These are phyloP conservation scores for Clarias platycephalus DNA, from an alignment of 2,797 vertebrate genomes.

Conservation along the genomic window DNA sequence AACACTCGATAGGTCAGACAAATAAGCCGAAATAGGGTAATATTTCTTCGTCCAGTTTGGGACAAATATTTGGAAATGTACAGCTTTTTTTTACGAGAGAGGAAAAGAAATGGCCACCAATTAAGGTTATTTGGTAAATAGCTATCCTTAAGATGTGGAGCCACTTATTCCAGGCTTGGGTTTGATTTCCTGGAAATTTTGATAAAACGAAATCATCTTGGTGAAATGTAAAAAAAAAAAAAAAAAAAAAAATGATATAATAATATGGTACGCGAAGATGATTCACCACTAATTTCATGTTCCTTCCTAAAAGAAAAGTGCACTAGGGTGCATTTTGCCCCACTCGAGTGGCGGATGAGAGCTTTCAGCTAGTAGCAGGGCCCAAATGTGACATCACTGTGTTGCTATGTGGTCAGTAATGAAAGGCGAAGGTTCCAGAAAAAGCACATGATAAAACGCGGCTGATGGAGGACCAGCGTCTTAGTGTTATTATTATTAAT, in stretches of 20 bases:
- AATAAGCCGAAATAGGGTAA: constrained; percentile 46
- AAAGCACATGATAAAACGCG: constrained; percentile 56
- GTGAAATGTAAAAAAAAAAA: constrained; percentile 54
- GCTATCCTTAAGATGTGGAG: constrained; percentile 54
- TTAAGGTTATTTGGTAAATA: constrained; percentile 56
- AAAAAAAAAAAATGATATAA: constrained; percentile 68
- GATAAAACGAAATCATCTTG: constrained; percentile 72
- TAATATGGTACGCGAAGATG: constrained; percentile 70
- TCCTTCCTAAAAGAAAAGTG: constrained; percentile 66
- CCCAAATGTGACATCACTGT: constrained; percentile 69
- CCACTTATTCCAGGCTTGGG: constrained; percentile 64
- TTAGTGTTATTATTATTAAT: constrained; percentile 59
- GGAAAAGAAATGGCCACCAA: constrained; percentile 37
- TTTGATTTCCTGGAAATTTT: constrained; percentile 73
- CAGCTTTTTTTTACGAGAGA: constrained; percentile 41
- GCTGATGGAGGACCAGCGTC: constrained; percentile 41
- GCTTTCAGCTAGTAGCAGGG: constrained; percentile 62
- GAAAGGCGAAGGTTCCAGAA: constrained; percentile 61
- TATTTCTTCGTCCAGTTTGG: constrained; percentile 42
- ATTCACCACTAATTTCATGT: constrained; percentile 78
- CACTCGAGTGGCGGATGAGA: constrained; percentile 62
- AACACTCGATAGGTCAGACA: constrained; percentile 43
- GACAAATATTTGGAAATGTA: constrained; percentile 44
- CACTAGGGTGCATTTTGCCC: constrained; percentile 60
- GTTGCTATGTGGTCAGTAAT: constrained; percentile 64